Percentiles rank a stretch among this genome's conserved stretches.
Evolutionary conservation across 2,797 vertebrate genomes (phyloP).

Genomic region (Oreochromis grahami): DNA sequence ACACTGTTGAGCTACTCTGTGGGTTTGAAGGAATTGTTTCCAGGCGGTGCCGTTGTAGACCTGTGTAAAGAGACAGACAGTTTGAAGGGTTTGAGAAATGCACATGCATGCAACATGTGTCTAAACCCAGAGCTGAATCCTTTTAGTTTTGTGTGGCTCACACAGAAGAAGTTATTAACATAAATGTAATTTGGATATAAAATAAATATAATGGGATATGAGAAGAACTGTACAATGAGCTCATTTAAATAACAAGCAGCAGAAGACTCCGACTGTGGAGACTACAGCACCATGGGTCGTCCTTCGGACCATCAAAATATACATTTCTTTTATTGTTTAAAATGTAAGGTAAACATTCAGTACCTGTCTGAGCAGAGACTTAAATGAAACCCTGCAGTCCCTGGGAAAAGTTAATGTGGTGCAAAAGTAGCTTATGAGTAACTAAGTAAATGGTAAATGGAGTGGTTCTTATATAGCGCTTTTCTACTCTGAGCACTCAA

Average conservation of each 20-base stretch:
- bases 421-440: neutral
- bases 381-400: neutral
- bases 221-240: neutral
- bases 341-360: neutral
- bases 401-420: neutral
- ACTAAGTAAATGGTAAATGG: neutral
- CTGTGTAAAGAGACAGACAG: conserved; percentile 25
- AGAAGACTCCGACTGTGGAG: neutral
- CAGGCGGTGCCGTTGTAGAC: conserved; percentile 38
- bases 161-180: neutral
- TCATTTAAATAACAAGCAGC: neutral
- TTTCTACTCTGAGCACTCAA: neutral
- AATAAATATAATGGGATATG: neutral
- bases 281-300: neutral
- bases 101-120: neutral
- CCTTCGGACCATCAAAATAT: neutral
- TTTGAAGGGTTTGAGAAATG: neutral
- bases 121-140: neutral
- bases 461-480: neutral
- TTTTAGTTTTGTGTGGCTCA: neutral
- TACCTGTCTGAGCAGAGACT: neutral
- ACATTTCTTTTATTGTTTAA: neutral
- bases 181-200: too few relatives aligned
- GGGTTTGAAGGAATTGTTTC: conserved; percentile 26
- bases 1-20: neutral